Percentiles rank a stretch among this genome's conserved stretches.
These are phyloP conservation scores for Esox masquinongy DNA, from an alignment of 2,797 vertebrate genomes.

Conservation along the genomic window DNA sequence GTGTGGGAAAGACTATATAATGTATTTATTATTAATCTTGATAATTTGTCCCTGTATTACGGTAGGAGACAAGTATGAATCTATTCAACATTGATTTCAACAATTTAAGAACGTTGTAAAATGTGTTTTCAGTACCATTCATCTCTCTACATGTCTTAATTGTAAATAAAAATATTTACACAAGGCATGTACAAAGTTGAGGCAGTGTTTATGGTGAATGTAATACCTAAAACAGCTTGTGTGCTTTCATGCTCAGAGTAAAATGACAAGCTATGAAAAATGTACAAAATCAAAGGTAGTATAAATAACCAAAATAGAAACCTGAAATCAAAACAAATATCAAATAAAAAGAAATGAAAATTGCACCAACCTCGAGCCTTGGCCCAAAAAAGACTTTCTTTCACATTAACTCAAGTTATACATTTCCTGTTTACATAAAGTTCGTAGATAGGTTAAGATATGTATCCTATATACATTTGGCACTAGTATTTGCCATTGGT, in stretches of 20 bases:
- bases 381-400: constrained; percentile 59
- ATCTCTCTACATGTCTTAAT: constrained; percentile 5
- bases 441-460: constrained; percentile 80
- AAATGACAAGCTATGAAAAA: constrained; percentile 81
- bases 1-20: constrained; percentile 17
- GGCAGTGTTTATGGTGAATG: constrained; percentile 86
- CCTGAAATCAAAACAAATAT: constrained; percentile 28
- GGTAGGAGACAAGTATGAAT: not conserved
- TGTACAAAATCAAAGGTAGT: constrained; percentile 61
- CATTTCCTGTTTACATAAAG: constrained; percentile 77
- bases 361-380: constrained; percentile 84
- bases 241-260: constrained; percentile 84
- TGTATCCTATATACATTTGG: constrained; percentile 95
- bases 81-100: not conserved
- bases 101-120: not conserved
- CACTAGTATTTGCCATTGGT: constrained; percentile 99
- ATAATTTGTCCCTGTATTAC: not conserved
- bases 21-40: not conserved
- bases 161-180: constrained; percentile 70
- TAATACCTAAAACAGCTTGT: constrained; percentile 79
- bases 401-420: constrained; percentile 59
- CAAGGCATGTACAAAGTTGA: constrained; percentile 88
- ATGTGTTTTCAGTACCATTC: not conserved
- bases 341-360: constrained; percentile 19
- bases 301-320: constrained; percentile 48